Base-by-base conservation (phyloP, 2,113 vertebrate genomes). In the Aegotheles bennettii region DNA sequence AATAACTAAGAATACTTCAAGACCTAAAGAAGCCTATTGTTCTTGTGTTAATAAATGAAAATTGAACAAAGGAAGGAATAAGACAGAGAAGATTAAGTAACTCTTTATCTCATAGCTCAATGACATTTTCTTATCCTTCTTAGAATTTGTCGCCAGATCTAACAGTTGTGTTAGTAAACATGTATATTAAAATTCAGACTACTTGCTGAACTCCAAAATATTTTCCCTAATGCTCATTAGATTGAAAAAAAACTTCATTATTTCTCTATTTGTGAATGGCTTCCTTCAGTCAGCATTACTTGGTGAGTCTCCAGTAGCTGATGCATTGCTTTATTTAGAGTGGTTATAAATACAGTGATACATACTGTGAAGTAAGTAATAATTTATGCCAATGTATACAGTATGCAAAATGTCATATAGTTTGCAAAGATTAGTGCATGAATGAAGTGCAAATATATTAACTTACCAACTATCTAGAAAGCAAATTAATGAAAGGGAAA, bases 111-210 rank as follows among this genome's bases (percentile, higher is more conserved):
- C 45, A 4, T 56, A 94, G 74, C 8, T 23, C 91, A 59, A 84
- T 97, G 91, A 96, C 89, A 94, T 97, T 97, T 95, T 95, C 95
- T 67, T 94, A 92, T 65, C 70, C 90, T 95, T 92, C 94, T 97
- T 94, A 93, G 89, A 91, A 95, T 94, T 94, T 15, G 0, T 89
- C 83, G 40, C 82, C 45, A 77, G 48, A 45, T 76, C 67, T 24
- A 75, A 84, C 42, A 71, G 65, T 77, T 94, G 24, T 93, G 35
- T 81, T 97, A 74, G 81, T 97, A 81, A 97, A 94, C 82, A 92
- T 91, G 69, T 59, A 84, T 86, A 96, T 95, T 94, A 92, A 95
- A 96, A 95, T 91, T 78, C 85, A 95, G 92, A 82, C 79, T 96
- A 70, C 90, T 90, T 64, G 47, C 81, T 96, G 61, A 97, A 89